Evolutionary conservation across 2,888 invertebrate species (phyloP).

Genomic region (Tethea ocularis): DNA sequence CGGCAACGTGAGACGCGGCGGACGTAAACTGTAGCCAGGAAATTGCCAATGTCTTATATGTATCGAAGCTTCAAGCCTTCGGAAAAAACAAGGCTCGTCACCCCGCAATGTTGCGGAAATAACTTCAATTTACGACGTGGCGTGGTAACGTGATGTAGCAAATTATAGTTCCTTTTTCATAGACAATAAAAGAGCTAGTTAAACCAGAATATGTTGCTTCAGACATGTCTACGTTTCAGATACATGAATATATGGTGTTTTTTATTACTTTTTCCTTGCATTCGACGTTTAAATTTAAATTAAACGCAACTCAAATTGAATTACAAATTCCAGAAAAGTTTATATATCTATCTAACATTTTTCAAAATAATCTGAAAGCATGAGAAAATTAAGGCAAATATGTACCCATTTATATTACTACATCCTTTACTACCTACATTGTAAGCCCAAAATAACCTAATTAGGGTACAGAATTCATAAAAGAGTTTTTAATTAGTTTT

Average conservation of each 20-base stretch:
- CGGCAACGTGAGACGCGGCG: slow-evolving; percentile 22
- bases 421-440: neutral
- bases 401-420: neutral
- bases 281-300: too few species aligned
- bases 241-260: too few species aligned
- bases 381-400: neutral
- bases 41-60: slow-evolving; percentile 30
- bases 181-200: neutral
- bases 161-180: neutral
- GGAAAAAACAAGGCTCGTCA: slow-evolving; percentile 32
- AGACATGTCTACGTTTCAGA: too few species aligned
- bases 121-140: slow-evolving; percentile 36
- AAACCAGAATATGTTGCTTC: neutral
- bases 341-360: neutral
- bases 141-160: slow-evolving; percentile 14
- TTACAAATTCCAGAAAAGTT: neutral
- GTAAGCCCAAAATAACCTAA: neutral
- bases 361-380: neutral
- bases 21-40: slow-evolving; percentile 26
- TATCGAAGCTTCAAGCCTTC: slow-evolving; percentile 1
- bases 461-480: neutral
- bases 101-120: slow-evolving; percentile 35
- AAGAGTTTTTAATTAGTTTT: slow-evolving; percentile 7
- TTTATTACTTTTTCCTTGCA: too few species aligned
- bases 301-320: too few species aligned